Conservation (phyloP, 37 sponge, comb jelly and placozoan genomes). For the Oopsacas minuta region DNA sequence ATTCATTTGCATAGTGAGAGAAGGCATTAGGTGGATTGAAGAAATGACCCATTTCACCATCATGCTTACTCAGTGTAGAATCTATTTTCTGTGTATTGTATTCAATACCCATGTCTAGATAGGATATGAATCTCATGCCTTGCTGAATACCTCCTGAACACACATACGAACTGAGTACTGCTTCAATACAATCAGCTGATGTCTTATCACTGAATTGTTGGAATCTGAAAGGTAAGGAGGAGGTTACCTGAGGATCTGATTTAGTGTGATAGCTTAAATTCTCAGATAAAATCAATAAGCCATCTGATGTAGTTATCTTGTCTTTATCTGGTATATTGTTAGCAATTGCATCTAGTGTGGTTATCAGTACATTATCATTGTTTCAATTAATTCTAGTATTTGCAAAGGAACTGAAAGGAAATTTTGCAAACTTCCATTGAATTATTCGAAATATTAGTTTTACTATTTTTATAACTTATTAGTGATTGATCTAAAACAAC, state of each 20-base stretch:
- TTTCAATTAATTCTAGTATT: too few species aligned
- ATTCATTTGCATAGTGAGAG: neutral
- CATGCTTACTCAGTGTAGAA: neutral
- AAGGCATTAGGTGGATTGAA: neutral
- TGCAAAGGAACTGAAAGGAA: too few species aligned
- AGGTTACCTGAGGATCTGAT: neutral
- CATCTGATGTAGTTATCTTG: neutral
- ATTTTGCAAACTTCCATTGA: too few species aligned
- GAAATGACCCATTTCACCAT: neutral
- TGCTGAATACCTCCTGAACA: constrained; percentile 59
- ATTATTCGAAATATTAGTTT: too few species aligned
- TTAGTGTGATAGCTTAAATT: neutral
- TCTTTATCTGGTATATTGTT: neutral
- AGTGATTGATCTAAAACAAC: too few species aligned
- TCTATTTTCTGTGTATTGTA: neutral
- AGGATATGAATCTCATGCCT: constrained; percentile 48
- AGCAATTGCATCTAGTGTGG: neutral
- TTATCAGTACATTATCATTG: too few species aligned
- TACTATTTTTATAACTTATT: too few species aligned
- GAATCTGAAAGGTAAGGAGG: constrained; percentile 14
- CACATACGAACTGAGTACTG: constrained; percentile 75
- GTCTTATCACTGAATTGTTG: constrained; percentile 74
- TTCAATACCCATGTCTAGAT: constrained; percentile 34
- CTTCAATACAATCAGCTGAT: constrained; percentile 81
- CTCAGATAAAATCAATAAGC: neutral